Base-by-base conservation (phyloP, 2,888 invertebrate species). In the Sussaba pulchella region DNA sequence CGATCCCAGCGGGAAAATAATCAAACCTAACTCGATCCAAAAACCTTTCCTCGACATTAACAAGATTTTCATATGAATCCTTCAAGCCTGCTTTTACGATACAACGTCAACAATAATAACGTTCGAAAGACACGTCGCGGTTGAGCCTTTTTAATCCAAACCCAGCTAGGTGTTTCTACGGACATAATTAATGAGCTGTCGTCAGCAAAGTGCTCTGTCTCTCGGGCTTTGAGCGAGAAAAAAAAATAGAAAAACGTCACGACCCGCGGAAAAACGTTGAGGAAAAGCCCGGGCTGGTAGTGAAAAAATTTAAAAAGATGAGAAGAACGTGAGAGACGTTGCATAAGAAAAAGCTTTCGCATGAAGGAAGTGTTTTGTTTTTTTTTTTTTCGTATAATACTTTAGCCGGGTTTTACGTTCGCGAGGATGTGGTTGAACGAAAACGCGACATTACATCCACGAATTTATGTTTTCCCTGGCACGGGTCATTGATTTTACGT, bases 401-500 rank as follows among this genome's bases (percentile, higher is more conserved):
- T 10, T 14, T 59, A 52, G 24, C 36, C 9, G 21, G 9, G 17
- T 9, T 6, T 41, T 26, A 47, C n/a, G 71, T n/a, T 41, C 14
- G 10, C 54, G 3, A 31, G 31, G 8, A 31, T 36, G 31, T 12
- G 31, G 52, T 71, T 50, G 66, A 63, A 47, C 57, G 9, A 57
- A 54, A 64, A 69, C 47, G 21, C 47, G 19, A 54, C 36, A 41
- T 41, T 54, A n/a, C 45, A 39, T 73, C 54, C 47, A 12, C 63
- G 47, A 74, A 70, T 70, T 74, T 70, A 74, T 59, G 64, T 70
- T 70, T 59, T 59, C 57, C 66, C 47, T 52, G 36, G 50, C 47
- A 71, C 74, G 59, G 45, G 43, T 9, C 75, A 79, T 71, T 79
- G 75, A 79, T 81, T 81, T 77, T 73, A 81, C 72, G 77, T 77